Evolutionary conservation across 2,113 vertebrate genomes (phyloP), one percentile per base, ranked within the genome.

Genomic region (Erpornis zantholeuca): DNA sequence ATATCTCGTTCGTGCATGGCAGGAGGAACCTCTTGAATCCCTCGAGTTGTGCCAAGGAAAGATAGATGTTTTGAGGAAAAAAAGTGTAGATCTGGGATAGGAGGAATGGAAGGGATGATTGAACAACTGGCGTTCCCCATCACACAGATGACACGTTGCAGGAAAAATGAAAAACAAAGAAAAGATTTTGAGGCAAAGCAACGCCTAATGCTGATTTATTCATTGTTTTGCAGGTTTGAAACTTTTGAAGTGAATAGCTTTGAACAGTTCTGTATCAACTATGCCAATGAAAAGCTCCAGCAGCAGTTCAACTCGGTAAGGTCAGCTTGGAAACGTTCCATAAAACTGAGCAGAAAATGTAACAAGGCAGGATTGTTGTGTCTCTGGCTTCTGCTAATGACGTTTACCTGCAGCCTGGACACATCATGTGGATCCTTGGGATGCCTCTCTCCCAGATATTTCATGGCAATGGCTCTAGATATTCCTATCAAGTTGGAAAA

Each of bases 241-340:
- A 99, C 99, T 0, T 99, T 99, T 70, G 99, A 99, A 91, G 91
- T 99, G 24, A 99, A 99, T 96, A 99, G 99, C 94, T 99, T 99
- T 35, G 99, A 99, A 79, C 99, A 99, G 97, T 99, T 99, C 90
- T 99, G 99, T 96, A 99, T 99, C 97, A 99, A 99, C 98, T 99
- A 99, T 1, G 99, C 99, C 87, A 99, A 99, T 1, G 99, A 99
- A 91, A 99, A 99, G 70, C 98, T 99, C 33, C 99, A 99, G 97
- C 99, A 99, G 96, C 99, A 99, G 97, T 99, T 99, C 96, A 99
- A 99, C 97, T 99, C 93, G 95, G 99, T 99, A 97, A 97, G 98
- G 86, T 73, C 54, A 36, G 31, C 52, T 76, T 75, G 86, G 86
- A 76, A 79, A 35, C 0, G 1, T 82, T 64, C 87, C 68, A 23